A percentile compares a stretch with the other conserved stretches of the same genome.
Conservation (phyloP, 2,888 invertebrate species). For the Tipula unca region DNA sequence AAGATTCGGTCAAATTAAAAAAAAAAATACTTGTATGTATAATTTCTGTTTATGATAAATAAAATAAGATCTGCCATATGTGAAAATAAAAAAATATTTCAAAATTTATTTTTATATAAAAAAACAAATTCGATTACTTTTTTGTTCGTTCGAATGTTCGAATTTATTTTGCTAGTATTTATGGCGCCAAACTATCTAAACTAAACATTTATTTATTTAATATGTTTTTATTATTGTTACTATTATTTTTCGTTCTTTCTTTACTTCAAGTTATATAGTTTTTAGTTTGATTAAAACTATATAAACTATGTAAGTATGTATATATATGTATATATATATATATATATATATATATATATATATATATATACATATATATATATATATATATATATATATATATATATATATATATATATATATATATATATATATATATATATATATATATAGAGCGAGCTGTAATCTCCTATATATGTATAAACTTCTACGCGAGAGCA, state of each 20-base stretch:
- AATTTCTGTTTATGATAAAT: background rate
- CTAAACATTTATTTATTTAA: background rate
- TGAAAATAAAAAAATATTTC: background rate
- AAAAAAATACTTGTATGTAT: background rate
- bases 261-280: background rate
- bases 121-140: background rate
- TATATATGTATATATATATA: too few relatives aligned
- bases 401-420: too few relatives aligned
- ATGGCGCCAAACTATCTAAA: conserved; percentile 1
- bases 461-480: background rate
- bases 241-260: background rate
- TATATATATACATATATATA: too few relatives aligned
- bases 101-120: background rate
- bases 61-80: background rate
- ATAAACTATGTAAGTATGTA: background rate
- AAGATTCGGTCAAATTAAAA: background rate
- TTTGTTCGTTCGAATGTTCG: background rate
- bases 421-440: too few relatives aligned
- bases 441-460: background rate
- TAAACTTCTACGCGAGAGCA: background rate
- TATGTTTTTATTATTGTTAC: background rate
- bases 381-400: too few relatives aligned
- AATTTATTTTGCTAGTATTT: background rate
- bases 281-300: background rate
- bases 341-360: too few relatives aligned